These are phyloP conservation scores for Caiman crocodilus DNA, from an alignment of 2,797 vertebrate genomes.

Conservation along the genomic window DNA sequence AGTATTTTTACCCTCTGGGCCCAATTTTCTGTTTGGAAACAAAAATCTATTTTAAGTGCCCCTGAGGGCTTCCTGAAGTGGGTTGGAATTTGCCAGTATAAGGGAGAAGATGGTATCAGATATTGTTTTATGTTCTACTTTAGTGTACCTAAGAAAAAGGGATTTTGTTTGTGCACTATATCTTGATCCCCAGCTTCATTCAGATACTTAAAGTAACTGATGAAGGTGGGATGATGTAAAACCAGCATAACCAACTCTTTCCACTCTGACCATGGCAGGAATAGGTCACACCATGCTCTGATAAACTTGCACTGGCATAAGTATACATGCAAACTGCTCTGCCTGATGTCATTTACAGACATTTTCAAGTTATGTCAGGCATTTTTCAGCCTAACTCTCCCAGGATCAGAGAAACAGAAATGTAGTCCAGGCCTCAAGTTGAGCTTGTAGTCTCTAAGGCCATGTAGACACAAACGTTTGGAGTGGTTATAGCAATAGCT, in stretches of 20 bases:
- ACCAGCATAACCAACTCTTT: not conserved
- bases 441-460: not conserved
- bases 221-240: not conserved
- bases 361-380: not conserved
- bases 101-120: not conserved
- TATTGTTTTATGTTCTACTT: not conserved
- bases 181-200: not conserved
- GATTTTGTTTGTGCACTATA: not conserved
- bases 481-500: not conserved
- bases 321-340: not conserved
- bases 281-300: not conserved
- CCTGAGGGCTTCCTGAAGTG: not conserved
- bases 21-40: not conserved
- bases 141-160: not conserved
- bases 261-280: not conserved
- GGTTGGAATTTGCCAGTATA: not conserved
- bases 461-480: accelerated
- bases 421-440: not conserved
- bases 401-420: not conserved
- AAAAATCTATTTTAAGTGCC: not conserved
- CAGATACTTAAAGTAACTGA: not conserved
- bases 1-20: not conserved
- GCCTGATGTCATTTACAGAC: not conserved
- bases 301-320: accelerated
- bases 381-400: not conserved